Evolutionary conservation across 2,888 invertebrate species (phyloP).

Genomic region (Agrochola circellaris): DNA sequence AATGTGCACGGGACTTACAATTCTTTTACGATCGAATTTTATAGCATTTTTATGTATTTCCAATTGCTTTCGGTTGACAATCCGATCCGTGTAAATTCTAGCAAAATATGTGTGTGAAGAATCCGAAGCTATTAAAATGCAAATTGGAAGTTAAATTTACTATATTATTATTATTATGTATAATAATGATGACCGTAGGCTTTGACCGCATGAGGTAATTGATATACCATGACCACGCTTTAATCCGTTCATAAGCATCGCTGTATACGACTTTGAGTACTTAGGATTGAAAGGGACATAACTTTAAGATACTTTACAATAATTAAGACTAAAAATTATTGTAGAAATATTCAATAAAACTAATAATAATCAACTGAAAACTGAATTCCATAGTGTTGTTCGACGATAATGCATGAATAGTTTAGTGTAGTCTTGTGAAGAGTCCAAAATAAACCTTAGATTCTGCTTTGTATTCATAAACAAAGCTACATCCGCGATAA

Average conservation of each 20-base stretch:
- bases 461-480: slow-evolving; percentile 53
- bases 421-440: slow-evolving; percentile 27
- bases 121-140: slow-evolving; percentile 84
- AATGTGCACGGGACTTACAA: slow-evolving; percentile 82
- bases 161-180: slow-evolving; percentile 69
- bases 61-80: slow-evolving; percentile 88
- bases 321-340: slow-evolving; percentile 23
- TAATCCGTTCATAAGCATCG: slow-evolving; percentile 46
- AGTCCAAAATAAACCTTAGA: slow-evolving; percentile 42
- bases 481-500: slow-evolving; percentile 50
- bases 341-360: slow-evolving; percentile 9
- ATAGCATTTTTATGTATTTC: slow-evolving; percentile 87
- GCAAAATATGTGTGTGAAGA: slow-evolving; percentile 84
- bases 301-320: slow-evolving; percentile 20
- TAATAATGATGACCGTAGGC: slow-evolving; percentile 58
- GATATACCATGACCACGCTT: slow-evolving; percentile 55
- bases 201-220: slow-evolving; percentile 60
- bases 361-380: slow-evolving; percentile 22
- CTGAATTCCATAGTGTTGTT: not conserved
- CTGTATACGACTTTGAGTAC: slow-evolving; percentile 36
- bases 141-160: slow-evolving; percentile 81
- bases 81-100: slow-evolving; percentile 87
- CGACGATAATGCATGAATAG: slow-evolving; percentile 21
- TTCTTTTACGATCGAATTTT: slow-evolving; percentile 88
- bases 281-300: slow-evolving; percentile 34